phyloP scores from a whole-genome alignment of 2,113 vertebrate species.

The Apeltes quadracus region DNA sequence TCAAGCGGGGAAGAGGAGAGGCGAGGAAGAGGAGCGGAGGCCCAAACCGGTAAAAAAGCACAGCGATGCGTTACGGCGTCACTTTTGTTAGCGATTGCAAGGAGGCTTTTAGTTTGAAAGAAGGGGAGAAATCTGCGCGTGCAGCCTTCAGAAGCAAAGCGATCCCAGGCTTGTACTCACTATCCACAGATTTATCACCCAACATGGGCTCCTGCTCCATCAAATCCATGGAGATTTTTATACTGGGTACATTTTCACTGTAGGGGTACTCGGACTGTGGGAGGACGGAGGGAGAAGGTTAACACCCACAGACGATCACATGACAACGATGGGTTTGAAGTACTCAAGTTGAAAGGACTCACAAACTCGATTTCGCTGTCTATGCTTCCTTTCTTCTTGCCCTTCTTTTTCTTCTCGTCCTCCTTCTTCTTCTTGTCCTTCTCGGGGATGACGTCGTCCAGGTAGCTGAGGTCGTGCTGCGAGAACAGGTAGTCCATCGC shows the following conservation, averaged over 20 bases:
- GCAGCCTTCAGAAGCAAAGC: slow-evolving; percentile 17
- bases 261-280: slow-evolving; percentile 96
- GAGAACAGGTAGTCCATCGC: slow-evolving; percentile 98
- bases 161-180: slow-evolving; percentile 88
- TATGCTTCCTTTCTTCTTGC: slow-evolving; percentile 96
- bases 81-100: neutral
- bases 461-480: slow-evolving; percentile 95
- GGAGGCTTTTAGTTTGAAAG: neutral
- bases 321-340: neutral
- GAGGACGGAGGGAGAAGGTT: slow-evolving; percentile 80
- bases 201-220: slow-evolving; percentile 96
- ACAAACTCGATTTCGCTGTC: slow-evolving; percentile 97
- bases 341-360: slow-evolving; percentile 59
- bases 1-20: neutral
- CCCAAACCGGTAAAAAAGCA: neutral
- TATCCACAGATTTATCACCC: slow-evolving; percentile 90
- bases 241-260: slow-evolving; percentile 94
- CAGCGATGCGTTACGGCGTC: neutral
- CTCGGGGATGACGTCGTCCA: slow-evolving; percentile 98
- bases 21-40: neutral
- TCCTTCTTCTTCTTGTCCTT: slow-evolving; percentile 99
- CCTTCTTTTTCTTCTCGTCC: slow-evolving; percentile 96
- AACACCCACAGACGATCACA: slow-evolving; percentile 42
- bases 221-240: slow-evolving; percentile 99
- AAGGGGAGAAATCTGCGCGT: neutral